Evolutionary conservation across 2,888 invertebrate genomes (phyloP).

Genomic region (Cantharis flavilabris): DNA sequence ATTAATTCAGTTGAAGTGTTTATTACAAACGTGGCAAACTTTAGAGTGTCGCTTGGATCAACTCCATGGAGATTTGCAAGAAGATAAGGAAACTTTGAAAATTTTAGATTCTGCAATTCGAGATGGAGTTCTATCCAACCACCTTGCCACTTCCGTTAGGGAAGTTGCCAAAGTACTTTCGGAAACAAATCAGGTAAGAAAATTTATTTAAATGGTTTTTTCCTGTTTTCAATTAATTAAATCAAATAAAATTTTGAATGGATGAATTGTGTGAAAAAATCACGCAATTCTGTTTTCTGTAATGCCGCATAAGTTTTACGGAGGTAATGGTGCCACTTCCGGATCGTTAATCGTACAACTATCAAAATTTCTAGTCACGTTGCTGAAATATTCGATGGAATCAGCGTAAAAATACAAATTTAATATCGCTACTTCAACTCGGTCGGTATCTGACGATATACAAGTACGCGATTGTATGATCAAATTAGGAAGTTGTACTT

Average conservation of each 20-base stretch:
- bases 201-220: neutral
- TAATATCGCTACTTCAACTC: slow-evolving; percentile 58
- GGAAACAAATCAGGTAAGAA: slow-evolving; percentile 55
- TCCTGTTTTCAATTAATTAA: neutral
- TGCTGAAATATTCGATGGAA: slow-evolving; percentile 61
- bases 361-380: slow-evolving; percentile 63
- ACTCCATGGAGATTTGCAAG: slow-evolving; percentile 74
- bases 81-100: slow-evolving; percentile 67
- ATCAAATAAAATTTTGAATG: neutral
- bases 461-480: neutral
- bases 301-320: slow-evolving; percentile 39
- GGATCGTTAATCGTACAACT: slow-evolving; percentile 62
- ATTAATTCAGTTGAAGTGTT: slow-evolving; percentile 71
- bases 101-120: slow-evolving; percentile 58
- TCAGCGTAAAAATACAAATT: slow-evolving; percentile 68
- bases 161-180: slow-evolving; percentile 64
- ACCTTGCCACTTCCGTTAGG: slow-evolving; percentile 61
- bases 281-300: slow-evolving; percentile 1
- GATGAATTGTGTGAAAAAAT: neutral
- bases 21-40: slow-evolving; percentile 75
- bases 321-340: slow-evolving; percentile 51
- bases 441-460: slow-evolving; percentile 23
- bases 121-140: slow-evolving; percentile 54
- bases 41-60: slow-evolving; percentile 77
- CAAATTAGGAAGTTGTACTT: slow-evolving; percentile 11